Conservation (phyloP, 2,797 vertebrate species). For the Poecilia wingei region DNA sequence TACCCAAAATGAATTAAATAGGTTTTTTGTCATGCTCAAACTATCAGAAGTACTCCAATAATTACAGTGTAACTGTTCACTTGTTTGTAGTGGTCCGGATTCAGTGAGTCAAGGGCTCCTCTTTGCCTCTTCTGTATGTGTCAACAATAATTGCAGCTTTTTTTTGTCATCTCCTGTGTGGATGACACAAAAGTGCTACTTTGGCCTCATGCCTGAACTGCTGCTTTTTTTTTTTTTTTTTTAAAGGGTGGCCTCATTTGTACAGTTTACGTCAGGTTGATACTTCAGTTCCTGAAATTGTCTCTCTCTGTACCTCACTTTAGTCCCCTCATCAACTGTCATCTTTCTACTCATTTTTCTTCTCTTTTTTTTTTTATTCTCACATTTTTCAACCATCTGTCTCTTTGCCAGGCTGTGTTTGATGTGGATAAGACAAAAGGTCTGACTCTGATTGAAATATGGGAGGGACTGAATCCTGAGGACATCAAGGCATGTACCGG, state of each 20-base stretch:
- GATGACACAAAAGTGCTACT: conserved; percentile 39
- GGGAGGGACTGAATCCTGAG: conserved; percentile 90
- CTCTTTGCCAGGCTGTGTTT: conserved; percentile 89
- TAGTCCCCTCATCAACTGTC: conserved; percentile 19
- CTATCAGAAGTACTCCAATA: conserved; percentile 15
- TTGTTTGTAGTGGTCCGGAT: conserved; percentile 23
- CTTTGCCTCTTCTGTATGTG: conserved; percentile 17
- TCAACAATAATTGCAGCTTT: conserved; percentile 55
- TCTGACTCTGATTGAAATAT: conserved; percentile 92
- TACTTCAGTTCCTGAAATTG: conserved; percentile 25
- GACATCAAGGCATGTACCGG: conserved; percentile 94
- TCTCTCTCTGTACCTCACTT: conserved; percentile 26
- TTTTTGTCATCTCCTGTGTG: conserved; percentile 36
- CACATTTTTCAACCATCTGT: conserved; percentile 20
- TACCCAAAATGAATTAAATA: background rate
- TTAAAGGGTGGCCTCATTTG: background rate
- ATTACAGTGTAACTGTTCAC: conserved; percentile 32
- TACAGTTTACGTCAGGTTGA: conserved; percentile 28
- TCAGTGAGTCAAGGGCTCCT: conserved; percentile 31
- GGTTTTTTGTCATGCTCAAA: conserved; percentile 1
- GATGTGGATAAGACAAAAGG: conserved; percentile 92
- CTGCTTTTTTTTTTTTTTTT: conserved; percentile 5
- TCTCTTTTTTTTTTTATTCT: background rate
- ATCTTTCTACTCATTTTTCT: background rate
- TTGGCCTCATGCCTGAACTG: conserved; percentile 20